Base-by-base conservation (phyloP, 2,888 invertebrate species). In the Scaeva pyrastri region DNA sequence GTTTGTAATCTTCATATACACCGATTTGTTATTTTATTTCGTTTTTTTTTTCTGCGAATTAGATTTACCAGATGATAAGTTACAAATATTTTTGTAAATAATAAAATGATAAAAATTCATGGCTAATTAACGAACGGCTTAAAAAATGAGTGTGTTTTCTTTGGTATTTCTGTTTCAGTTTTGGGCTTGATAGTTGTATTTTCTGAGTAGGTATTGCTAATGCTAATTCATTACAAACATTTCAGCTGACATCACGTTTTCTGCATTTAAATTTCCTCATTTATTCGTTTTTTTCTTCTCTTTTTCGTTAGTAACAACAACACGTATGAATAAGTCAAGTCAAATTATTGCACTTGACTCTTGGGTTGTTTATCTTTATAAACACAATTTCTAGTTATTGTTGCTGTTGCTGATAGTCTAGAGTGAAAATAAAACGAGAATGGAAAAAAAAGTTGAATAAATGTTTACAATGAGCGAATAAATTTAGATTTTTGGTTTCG, bases 81-180 rank as follows among this genome's bases (percentile, higher is more conserved):
- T 79, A 82, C 70, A 82, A 58, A 78, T 77, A 78, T 82, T 86
- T 85, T 85, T 86, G 86, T 86, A 86, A 86, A 86, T 82, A 86
- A 71, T 21, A 41, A 78, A 64, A 48, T 64, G 70, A 70, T 45
- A n/a, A 76, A 76, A 68, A 68, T 50, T 58, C 43, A 64, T 50
- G 64, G 76, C 85, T 76, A 75, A 48, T 72, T 84, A 72, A 81
- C 39, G 76, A 76, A 75, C 50, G 58, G 84, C 75, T 79, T 68
- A 39, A 62, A 50, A 52, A 56, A 50, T 55, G 52, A 43, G 56
- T 14, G 11, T 56, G 39, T 74, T 62, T 68, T 66, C 5, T 21
- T 11, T 66, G 5, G 8, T 23, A 41, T 21, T 60, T 41, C 11
- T 19, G 19, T 50, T 50, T 50, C 10, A 16, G 21, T 21, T 50